Conservation (phyloP, 2,888 invertebrate genomes). For the Hyposoter dolosus region DNA sequence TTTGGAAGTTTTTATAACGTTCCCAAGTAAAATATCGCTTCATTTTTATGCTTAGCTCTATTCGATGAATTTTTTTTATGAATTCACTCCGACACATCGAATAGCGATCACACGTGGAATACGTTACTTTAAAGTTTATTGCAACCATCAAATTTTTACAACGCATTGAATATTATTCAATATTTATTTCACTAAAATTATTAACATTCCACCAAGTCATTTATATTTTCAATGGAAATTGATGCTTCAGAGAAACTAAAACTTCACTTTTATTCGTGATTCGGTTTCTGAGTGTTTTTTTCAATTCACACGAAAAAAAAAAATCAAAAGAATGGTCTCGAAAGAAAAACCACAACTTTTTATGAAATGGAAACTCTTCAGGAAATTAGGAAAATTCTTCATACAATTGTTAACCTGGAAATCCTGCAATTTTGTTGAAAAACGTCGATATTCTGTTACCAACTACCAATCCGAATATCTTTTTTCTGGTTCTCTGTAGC, state of each 20-base stretch:
- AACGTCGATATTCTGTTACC: too few relatives aligned
- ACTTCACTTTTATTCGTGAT: background rate
- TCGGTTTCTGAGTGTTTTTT: background rate
- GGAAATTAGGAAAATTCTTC: background rate
- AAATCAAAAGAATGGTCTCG: too few relatives aligned
- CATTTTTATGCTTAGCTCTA: background rate
- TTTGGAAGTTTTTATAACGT: background rate
- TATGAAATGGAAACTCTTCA: background rate
- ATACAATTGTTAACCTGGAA: background rate
- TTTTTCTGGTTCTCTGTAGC: too few relatives aligned
- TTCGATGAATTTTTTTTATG: background rate
- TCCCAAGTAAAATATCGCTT: background rate
- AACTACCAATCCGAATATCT: too few relatives aligned
- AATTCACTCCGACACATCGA: background rate
- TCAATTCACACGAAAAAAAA: too few relatives aligned
- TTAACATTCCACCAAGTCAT: background rate
- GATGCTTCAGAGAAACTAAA: background rate
- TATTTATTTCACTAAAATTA: background rate
- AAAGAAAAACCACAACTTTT: background rate
- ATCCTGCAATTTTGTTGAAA: too few relatives aligned
- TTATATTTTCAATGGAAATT: background rate
- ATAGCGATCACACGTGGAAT: background rate
- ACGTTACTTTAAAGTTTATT: background rate
- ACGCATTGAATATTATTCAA: constrained; percentile 1
- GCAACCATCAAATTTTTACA: background rate